Percentiles rank a stretch among this genome's conserved stretches.
Conservation (phyloP, 2,797 vertebrate species). For the Hozukius guyotensis region DNA sequence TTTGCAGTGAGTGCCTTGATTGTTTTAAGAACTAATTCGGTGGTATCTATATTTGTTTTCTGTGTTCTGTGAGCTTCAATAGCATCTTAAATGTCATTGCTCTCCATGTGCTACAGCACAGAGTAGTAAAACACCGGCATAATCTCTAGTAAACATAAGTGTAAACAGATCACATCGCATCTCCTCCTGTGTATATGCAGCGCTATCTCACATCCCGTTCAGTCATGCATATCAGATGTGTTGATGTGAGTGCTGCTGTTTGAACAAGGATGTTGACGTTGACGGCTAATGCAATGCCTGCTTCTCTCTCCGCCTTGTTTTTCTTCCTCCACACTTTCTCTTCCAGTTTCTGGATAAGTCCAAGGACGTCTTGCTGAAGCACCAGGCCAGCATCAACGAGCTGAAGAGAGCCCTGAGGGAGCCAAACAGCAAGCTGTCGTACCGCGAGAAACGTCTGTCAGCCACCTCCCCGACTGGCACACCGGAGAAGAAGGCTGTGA, state of each 20-base stretch:
- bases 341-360: conserved; percentile 96
- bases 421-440: conserved; percentile 95
- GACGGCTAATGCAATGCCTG: background rate
- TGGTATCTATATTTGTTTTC: conserved; percentile 6
- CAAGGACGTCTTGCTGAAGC: conserved; percentile 95
- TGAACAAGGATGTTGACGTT: background rate
- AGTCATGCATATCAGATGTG: conserved; percentile 19
- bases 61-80: conserved; percentile 7
- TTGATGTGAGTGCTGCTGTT: background rate
- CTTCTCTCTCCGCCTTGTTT: conserved; percentile 5
- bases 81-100: conserved; percentile 6
- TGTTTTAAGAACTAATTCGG: conserved; percentile 9
- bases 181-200: conserved; percentile 1
- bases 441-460: conserved; percentile 91
- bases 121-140: background rate
- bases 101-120: background rate
- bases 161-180: background rate
- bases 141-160: conserved; percentile 5
- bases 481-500: conserved; percentile 91
- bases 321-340: conserved; percentile 14
- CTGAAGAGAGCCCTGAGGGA: conserved; percentile 96
- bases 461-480: conserved; percentile 88
- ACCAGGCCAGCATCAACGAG: conserved; percentile 99
- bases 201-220: conserved; percentile 7
- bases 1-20: background rate